These are phyloP conservation scores for Semotilus atromaculatus DNA, from an alignment of 2,797 vertebrate genomes.

Conservation along the genomic window DNA sequence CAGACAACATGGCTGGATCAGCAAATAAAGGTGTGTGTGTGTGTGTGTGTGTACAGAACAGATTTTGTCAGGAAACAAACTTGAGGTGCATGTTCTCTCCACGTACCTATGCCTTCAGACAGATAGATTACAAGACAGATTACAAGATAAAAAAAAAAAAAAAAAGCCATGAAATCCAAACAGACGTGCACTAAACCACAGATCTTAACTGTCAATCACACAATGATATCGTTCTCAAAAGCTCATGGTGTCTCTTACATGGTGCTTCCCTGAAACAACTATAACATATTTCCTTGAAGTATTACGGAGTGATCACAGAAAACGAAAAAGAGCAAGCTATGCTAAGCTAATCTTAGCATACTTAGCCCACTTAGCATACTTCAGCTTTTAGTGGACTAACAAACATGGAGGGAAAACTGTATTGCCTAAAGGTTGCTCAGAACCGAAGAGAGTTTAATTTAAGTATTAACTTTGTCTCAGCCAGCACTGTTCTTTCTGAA, in stretches of 20 bases:
- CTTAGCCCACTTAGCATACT: background rate
- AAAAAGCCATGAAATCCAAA: background rate
- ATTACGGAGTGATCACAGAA: constrained; percentile 16
- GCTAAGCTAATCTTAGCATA: constrained; percentile 15
- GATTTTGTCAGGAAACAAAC: constrained; percentile 26
- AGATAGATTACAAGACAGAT: constrained; percentile 34
- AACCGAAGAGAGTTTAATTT: background rate
- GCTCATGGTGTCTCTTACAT: constrained; percentile 6
- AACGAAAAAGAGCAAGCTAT: constrained; percentile 4
- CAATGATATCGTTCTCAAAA: constrained; percentile 6
- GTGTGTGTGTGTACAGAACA: background rate
- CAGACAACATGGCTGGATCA: constrained; percentile 27
- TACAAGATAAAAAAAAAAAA: too few relatives aligned
- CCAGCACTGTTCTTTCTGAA: background rate
- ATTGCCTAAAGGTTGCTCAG: background rate
- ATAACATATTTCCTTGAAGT: constrained; percentile 38
- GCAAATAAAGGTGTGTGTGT: background rate
- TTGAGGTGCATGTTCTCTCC: constrained; percentile 24
- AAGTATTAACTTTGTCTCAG: background rate
- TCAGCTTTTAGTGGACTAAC: background rate
- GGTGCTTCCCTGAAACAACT: constrained; percentile 24
- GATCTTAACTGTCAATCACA: constrained; percentile 28
- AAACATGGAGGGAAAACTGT: background rate
- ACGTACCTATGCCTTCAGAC: constrained; percentile 33
- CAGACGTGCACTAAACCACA: constrained; percentile 15